Conservation (phyloP, 2,888 invertebrate species). For the Suillia variegata region DNA sequence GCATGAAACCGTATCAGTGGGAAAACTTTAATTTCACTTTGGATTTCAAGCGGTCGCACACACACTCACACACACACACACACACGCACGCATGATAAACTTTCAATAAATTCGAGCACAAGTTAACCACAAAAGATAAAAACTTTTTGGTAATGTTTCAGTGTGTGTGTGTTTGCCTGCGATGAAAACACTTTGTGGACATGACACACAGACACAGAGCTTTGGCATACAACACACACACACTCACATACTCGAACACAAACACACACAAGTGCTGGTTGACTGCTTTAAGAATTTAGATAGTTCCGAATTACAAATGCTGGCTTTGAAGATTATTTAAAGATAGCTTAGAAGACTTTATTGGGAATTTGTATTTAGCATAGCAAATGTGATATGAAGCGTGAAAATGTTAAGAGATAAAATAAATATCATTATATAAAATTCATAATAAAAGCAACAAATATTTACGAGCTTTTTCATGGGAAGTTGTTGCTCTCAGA, state of each 20-base stretch:
- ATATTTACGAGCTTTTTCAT: no score
- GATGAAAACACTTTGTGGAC: background rate
- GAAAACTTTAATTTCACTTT: background rate
- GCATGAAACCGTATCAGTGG: background rate
- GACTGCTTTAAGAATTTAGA: no score
- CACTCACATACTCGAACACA: background rate
- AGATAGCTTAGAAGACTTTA: no score
- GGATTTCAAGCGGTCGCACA: background rate
- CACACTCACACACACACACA: background rate
- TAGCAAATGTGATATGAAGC: no score
- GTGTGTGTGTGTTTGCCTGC: no score
- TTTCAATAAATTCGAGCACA: background rate
- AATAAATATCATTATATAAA: no score
- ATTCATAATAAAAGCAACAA: no score
- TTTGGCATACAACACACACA: background rate
- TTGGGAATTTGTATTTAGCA: no score
- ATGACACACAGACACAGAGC: background rate
- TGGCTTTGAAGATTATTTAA: no score
- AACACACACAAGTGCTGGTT: background rate
- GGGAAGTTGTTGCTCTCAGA: no score
- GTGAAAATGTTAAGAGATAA: no score
- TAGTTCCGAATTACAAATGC: no score
- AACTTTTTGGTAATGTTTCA: constrained; percentile 1
- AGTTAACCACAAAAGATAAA: background rate
- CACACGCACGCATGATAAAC: background rate